Evolutionary conservation across 2,888 invertebrate species (phyloP).

Genomic region (Chromoteleia sp.): DNA sequence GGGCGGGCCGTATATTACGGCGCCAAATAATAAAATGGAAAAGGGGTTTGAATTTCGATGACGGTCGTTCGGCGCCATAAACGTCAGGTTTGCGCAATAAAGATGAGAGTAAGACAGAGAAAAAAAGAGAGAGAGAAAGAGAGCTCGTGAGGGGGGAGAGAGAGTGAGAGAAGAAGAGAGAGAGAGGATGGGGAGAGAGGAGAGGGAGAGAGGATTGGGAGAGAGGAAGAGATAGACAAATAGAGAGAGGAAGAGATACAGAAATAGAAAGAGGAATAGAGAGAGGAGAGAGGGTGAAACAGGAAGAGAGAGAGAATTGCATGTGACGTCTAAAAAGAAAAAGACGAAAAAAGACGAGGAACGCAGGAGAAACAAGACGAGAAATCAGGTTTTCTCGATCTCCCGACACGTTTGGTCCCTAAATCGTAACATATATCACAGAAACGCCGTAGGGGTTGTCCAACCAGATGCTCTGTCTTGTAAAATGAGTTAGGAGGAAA

Average conservation of each 20-base stretch:
- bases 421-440: slow-evolving; percentile 77
- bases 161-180: slow-evolving; percentile 14
- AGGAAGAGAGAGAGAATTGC: slow-evolving; percentile 14
- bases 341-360: slow-evolving; percentile 39
- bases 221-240: slow-evolving; percentile 9
- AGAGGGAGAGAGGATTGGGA: not conserved
- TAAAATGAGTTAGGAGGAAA: slow-evolving; percentile 71
- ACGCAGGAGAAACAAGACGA: slow-evolving; percentile 66
- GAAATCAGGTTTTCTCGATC: slow-evolving; percentile 71
- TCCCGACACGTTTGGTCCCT: slow-evolving; percentile 73
- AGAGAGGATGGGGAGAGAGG: not conserved
- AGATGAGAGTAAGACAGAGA: slow-evolving; percentile 72
- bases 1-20: slow-evolving; percentile 70
- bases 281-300: slow-evolving; percentile 1
- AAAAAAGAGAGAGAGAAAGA: slow-evolving; percentile 5
- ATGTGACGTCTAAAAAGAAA: slow-evolving; percentile 39
- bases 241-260: slow-evolving; percentile 8
- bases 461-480: slow-evolving; percentile 74
- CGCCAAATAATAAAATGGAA: slow-evolving; percentile 82
- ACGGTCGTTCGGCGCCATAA: slow-evolving; percentile 81
- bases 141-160: slow-evolving; percentile 9
- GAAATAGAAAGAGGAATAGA: slow-evolving; percentile 8
- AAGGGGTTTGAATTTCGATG: slow-evolving; percentile 73
- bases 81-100: slow-evolving; percentile 80
- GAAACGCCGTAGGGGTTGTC: slow-evolving; percentile 73